phyloP scores from a whole-genome alignment of 2,888 invertebrate genomes.

The Periphyllus acericola region DNA sequence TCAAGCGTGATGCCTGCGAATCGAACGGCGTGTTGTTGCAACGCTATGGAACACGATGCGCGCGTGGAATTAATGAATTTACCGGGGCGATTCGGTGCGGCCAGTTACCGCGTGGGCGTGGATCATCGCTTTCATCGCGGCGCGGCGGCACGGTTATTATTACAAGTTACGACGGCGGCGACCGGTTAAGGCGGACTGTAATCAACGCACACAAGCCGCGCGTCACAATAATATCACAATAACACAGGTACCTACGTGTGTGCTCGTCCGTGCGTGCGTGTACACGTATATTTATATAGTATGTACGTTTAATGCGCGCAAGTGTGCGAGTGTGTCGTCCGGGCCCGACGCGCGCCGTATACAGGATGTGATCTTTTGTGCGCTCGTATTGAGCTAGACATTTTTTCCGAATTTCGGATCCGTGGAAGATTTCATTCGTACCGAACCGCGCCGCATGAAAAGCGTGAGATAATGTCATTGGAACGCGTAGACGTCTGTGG shows the following conservation, averaged over 20 bases:
- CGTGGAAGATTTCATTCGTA: no score
- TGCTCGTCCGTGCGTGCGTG: background rate
- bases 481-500: no score
- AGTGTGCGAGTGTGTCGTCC: background rate
- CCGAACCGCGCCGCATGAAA: no score
- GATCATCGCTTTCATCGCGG: slow-evolving; percentile 56
- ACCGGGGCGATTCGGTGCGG: slow-evolving; percentile 51
- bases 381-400: no score
- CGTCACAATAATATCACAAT: slow-evolving; percentile 45
- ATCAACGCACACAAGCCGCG: slow-evolving; percentile 56
- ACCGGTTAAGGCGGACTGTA: slow-evolving; percentile 58
- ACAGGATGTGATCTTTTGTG: background rate
- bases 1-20: no score
- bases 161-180: slow-evolving; percentile 58
- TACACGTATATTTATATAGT: background rate
- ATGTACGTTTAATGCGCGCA: background rate
- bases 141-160: slow-evolving; percentile 47
- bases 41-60: background rate
- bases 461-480: no score
- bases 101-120: slow-evolving; percentile 60
- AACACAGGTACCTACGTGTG: background rate
- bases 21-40: no score
- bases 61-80: slow-evolving; percentile 51
- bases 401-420: no score
- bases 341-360: background rate